phyloP scores from a whole-genome alignment of 2,113 vertebrate genomes.

The Rhagologus leucostigma region DNA sequence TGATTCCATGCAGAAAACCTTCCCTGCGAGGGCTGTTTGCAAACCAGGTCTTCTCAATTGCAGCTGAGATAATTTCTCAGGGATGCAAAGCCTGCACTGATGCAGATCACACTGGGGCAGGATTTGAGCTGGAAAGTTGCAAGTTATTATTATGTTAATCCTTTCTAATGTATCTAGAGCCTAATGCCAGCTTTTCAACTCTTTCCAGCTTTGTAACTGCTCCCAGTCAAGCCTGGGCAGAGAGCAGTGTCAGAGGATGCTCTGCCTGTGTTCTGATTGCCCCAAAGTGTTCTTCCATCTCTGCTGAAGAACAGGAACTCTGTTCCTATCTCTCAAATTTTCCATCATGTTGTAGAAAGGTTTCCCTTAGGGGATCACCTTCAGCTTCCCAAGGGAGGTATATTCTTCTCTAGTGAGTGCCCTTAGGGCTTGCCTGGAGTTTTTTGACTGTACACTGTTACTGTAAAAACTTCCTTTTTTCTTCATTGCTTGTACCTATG shows the following conservation, averaged over 20 bases:
- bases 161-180: not conserved
- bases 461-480: not conserved
- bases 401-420: not conserved
- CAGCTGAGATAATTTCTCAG: not conserved
- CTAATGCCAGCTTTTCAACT: not conserved
- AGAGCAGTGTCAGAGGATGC: not conserved
- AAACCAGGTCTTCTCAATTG: not conserved
- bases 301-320: not conserved
- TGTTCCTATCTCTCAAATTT: not conserved
- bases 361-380: not conserved
- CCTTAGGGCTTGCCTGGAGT: not conserved
- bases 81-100: not conserved
- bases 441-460: not conserved
- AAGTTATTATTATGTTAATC: not conserved
- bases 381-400: not conserved
- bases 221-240: not conserved
- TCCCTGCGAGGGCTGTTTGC: not conserved
- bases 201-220: not conserved
- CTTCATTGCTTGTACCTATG: not conserved
- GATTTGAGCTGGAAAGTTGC: not conserved
- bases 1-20: not conserved
- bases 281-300: not conserved
- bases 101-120: not conserved
- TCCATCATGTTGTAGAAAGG: not conserved
- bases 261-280: not conserved